A percentile compares a stretch with the other conserved stretches of the same genome.
Conservation (phyloP, 2,113 vertebrate species). For the Mormoops blainvillei region DNA sequence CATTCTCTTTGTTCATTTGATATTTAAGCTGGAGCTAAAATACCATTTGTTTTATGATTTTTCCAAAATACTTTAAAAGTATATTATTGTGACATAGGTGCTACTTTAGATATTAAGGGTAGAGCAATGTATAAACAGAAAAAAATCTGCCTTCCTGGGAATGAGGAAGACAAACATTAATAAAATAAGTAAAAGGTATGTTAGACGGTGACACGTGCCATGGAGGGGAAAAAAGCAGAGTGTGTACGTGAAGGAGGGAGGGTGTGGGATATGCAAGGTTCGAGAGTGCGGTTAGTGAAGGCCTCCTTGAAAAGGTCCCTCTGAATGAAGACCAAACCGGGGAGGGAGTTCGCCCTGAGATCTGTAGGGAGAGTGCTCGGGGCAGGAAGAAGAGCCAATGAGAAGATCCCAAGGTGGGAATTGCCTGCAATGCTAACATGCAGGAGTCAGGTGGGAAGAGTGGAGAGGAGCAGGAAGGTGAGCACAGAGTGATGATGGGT, state of each 20-base stretch:
- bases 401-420: not conserved
- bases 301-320: not conserved
- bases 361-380: not conserved
- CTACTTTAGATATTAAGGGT: not conserved
- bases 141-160: not conserved
- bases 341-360: not conserved
- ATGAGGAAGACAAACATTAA: not conserved
- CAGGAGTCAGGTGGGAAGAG: not conserved
- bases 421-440: not conserved
- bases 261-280: no score
- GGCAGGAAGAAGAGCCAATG: not conserved
- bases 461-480: not conserved
- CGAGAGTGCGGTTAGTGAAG: not conserved
- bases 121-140: not conserved
- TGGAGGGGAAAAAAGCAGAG: not conserved
- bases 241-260: not conserved
- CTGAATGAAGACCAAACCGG: not conserved
- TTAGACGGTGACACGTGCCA: not conserved
- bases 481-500: not conserved
- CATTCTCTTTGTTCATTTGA: not conserved
- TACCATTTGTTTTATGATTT: not conserved
- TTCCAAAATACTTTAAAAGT: not conserved
- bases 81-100: not conserved
- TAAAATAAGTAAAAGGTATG: not conserved
- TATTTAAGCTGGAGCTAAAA: not conserved